A percentile compares a stretch with the other conserved stretches of the same genome.
Evolutionary conservation across 2,888 invertebrate genomes (phyloP).

Genomic region (Ophion slaviceki): DNA sequence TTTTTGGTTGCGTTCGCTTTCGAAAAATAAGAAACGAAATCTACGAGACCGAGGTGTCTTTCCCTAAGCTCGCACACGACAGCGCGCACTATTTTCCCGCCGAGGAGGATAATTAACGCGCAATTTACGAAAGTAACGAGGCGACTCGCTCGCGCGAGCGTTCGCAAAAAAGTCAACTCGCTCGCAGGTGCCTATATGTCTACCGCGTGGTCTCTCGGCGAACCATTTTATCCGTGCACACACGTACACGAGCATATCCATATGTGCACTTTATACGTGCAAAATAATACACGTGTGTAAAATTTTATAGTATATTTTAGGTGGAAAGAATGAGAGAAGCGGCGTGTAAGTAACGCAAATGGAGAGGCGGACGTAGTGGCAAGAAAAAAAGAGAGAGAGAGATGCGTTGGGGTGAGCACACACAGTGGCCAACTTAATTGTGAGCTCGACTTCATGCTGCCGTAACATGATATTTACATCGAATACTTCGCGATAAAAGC

Average conservation of each 20-base stretch:
- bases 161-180: slow-evolving; percentile 69
- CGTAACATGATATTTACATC: slow-evolving; percentile 70
- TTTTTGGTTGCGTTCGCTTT: background rate
- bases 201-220: slow-evolving; percentile 53
- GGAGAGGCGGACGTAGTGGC: slow-evolving; percentile 70
- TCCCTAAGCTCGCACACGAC: slow-evolving; percentile 61
- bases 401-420: slow-evolving; percentile 41
- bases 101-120: slow-evolving; percentile 74
- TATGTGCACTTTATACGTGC: no score
- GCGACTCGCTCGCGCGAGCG: slow-evolving; percentile 67
- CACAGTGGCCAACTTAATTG: slow-evolving; percentile 71
- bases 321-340: slow-evolving; percentile 63
- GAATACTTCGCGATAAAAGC: slow-evolving; percentile 65
- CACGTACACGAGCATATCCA: background rate
- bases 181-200: slow-evolving; percentile 70
- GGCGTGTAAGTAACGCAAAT: slow-evolving; percentile 69
- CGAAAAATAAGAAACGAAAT: slow-evolving; percentile 24
- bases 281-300: slow-evolving; percentile 11
- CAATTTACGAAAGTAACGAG: slow-evolving; percentile 77
- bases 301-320: slow-evolving; percentile 63
- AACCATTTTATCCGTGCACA: background rate
- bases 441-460: slow-evolving; percentile 65
- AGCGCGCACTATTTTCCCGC: slow-evolving; percentile 53
- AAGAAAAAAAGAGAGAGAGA: slow-evolving; percentile 59
- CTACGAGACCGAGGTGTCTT: slow-evolving; percentile 43